Percentiles rank a stretch among this genome's conserved stretches.
phyloP scores from a whole-genome alignment of 2,113 vertebrate genomes.

The Glaucidium brasilianum region DNA sequence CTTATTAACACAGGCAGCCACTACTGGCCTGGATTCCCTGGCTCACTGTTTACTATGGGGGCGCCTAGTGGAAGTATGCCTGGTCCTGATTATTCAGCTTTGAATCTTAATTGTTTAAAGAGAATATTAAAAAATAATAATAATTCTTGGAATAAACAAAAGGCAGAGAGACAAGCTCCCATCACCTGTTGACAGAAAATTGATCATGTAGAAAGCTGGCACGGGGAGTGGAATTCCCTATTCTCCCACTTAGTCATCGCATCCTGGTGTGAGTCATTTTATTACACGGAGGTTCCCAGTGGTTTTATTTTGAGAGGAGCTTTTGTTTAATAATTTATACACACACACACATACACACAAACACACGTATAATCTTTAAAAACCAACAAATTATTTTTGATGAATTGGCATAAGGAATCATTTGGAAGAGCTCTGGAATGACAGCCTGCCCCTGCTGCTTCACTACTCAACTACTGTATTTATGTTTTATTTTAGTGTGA shows the following conservation, averaged over 20 bases:
- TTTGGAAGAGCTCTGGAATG: conserved; percentile 4
- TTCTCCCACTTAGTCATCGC: conserved; percentile 87
- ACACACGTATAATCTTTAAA: conserved; percentile 37
- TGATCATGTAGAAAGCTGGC: conserved; percentile 80
- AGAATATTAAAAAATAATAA: conserved; percentile 66
- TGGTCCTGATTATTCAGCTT: conserved; percentile 71
- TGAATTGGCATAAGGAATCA: neutral
- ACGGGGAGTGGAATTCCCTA: conserved; percentile 84
- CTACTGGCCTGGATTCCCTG: conserved; percentile 75
- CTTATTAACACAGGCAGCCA: conserved; percentile 82
- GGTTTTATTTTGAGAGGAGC: conserved; percentile 76
- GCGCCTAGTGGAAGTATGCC: conserved; percentile 68
- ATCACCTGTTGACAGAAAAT: conserved; percentile 83
- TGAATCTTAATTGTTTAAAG: conserved; percentile 73
- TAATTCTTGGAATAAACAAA: conserved; percentile 71
- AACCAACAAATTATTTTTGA: conserved; percentile 50
- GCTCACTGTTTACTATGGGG: conserved; percentile 70
- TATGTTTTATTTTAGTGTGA: neutral
- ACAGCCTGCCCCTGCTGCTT: neutral
- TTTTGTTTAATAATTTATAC: conserved; percentile 76
- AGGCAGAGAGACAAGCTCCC: conserved; percentile 70
- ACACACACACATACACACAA: conserved; percentile 38
- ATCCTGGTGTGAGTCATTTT: conserved; percentile 83
- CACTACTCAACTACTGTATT: conserved; percentile 3
- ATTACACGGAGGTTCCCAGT: conserved; percentile 86